Evolutionary conservation across 2,113 vertebrate species (phyloP).

Genomic region (Sciurus niger): DNA sequence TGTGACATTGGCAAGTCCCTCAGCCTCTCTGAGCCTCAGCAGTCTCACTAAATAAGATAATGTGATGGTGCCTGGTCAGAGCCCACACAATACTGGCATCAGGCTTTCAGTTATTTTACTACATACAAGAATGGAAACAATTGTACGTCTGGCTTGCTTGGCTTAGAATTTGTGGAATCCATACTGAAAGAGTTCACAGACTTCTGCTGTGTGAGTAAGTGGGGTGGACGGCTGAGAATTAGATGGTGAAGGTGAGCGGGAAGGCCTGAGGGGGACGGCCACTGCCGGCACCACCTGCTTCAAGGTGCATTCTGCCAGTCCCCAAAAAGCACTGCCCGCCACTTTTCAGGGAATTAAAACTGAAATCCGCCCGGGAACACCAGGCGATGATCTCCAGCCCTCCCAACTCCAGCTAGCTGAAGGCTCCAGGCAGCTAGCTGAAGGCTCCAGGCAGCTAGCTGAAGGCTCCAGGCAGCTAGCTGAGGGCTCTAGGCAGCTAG

Average conservation of each 20-base stretch:
- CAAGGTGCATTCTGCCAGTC: accelerated
- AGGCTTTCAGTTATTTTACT: background rate
- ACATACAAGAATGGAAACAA: accelerated
- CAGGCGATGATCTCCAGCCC: background rate
- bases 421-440: background rate
- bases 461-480: no score
- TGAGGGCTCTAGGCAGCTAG: background rate
- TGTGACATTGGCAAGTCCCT: accelerated
- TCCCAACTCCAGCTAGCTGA: background rate
- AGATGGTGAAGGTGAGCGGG: no score
- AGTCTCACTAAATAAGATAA: accelerated
- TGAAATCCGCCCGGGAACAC: background rate
- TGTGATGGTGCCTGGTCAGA: accelerated
- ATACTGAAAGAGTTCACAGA: accelerated
- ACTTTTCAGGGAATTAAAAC: background rate
- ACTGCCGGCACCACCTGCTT: accelerated
- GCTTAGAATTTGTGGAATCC: accelerated
- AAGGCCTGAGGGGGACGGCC: accelerated
- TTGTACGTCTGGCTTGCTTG: accelerated
- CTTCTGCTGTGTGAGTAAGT: background rate
- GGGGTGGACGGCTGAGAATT: accelerated
- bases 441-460: no score
- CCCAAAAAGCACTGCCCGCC: background rate
- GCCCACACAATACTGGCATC: accelerated
- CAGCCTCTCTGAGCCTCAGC: background rate